Base-by-base conservation (phyloP, 2,888 invertebrate genomes). In the Phortica magna region DNA sequence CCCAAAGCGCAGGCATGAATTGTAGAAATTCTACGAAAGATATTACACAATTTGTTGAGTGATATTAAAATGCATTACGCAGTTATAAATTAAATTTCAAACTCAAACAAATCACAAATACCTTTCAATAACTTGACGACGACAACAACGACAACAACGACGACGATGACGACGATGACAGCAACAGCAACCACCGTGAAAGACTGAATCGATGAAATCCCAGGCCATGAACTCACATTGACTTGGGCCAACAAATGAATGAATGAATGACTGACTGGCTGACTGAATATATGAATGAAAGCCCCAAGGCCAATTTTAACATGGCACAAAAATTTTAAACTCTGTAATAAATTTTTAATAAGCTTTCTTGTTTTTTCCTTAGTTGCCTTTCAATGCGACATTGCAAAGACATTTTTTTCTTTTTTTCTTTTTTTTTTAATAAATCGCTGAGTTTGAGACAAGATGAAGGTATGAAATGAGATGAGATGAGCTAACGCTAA, bases 281-380 rank as follows among this genome's bases (percentile, higher is more conserved):
- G 14, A 48, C 48, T 48, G 19, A n/a, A 31, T 39, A 31, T n/a
- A 31, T 17, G 61, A 22, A 17, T 17, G 70, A 71, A 71, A 53
- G 70, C 53, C 70, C 70, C 12, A 42, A 71, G 70, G 70, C 61
- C 73, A 73, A 73, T 71, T 61, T 59, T 73, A 72, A 73, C 57
- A 59, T 73, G 73, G 73, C 22, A 73, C 57, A 73, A 61, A 61
- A 71, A 59, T 73, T 75, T 64, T 75, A 86, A 86, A 88, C 88
- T 88, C 61, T 85, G 84, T 88, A 87, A 87, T 87, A 87, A 87
- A 87, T 87, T 87, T 87, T 87, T 87, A 87, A 87, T 87, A 87
- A 87, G 86, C 86, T 87, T 83, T 84, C 88, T 86, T 86, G 88
- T 86, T 86, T 85, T 83, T 86, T 87, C 82, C 19, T 22, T 61